Base-by-base conservation (phyloP, 2,113 vertebrate genomes). In the Saguinus midas region DNA sequence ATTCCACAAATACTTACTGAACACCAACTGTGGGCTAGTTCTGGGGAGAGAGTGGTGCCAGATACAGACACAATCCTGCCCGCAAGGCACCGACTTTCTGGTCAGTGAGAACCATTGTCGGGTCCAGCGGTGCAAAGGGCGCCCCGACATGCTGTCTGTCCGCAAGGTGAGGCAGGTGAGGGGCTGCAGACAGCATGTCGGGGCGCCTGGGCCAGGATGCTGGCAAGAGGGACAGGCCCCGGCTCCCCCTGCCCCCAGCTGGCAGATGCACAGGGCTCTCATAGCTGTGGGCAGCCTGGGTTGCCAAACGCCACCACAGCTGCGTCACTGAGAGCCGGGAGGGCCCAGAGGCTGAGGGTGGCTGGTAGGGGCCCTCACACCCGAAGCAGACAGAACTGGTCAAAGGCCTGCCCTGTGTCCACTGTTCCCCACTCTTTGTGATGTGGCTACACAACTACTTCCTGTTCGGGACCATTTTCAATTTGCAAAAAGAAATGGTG, bases 251-350 rank as follows among this genome's bases (percentile, higher is more conserved):
- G 0, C 89, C 10, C 43, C 75, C 72, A 12, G 57, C 72, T 48
- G 91, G 50, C 94, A 92, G 68, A 78, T 23, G 64, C 45, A 7
- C 52, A 6, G 32, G 57, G 61, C 70, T 96, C 90, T 87, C 37
- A 45, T 89, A 80, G 96, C 83, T 83, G 83, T 9, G 87, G 94
- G 83, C 55, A 84, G 90, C 64, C 79, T 0, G 1, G 17, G 55
- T 97, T 97, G 94, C 95, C 92, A 96, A 96, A 97, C 14, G 17
- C 83, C 83, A 70, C 95, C 97, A 95, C 95, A 95, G 97, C 96
- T 84, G 81, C 76, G 76, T 97, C 97, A 98, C 92, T 18, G 78
- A 40, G 95, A 78, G 88, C 50, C 0, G 1, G 72, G 90, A 48
- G 55, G 48, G 76, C 68, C 6, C 45, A 40, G 9, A 58, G 66